Evolutionary conservation across 2,888 invertebrate species (phyloP).

Genomic region (Thecophora atra): DNA sequence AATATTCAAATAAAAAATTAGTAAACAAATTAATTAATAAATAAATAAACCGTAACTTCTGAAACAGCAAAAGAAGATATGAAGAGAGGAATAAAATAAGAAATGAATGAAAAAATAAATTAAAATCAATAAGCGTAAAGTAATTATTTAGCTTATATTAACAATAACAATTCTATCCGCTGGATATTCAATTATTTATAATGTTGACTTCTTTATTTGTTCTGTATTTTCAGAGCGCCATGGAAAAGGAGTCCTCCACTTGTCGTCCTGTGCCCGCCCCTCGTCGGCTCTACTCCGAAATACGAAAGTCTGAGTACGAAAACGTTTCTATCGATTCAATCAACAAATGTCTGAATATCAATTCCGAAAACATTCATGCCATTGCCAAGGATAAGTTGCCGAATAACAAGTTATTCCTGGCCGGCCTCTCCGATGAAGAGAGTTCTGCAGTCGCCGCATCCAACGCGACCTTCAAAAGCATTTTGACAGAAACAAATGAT

Average conservation of each 20-base stretch:
- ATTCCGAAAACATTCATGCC: conserved; percentile 57
- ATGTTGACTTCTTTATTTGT: too few relatives aligned
- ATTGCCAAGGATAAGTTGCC: conserved; percentile 56
- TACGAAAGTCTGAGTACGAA: conserved; percentile 60
- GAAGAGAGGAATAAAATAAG: too few relatives aligned
- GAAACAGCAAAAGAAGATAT: too few relatives aligned
- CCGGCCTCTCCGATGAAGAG: conserved; percentile 42
- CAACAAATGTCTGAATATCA: conserved; percentile 58
- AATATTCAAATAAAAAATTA: conserved; percentile 10
- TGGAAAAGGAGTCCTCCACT: conserved; percentile 50
- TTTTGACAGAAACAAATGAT: conserved; percentile 54
- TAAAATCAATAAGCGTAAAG: too few relatives aligned
- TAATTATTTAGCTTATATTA: too few relatives aligned
- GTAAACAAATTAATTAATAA: too few relatives aligned
- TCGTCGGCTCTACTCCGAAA: conserved; percentile 58
- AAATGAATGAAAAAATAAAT: too few relatives aligned
- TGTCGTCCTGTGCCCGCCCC: conserved; percentile 62
- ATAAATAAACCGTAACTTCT: too few relatives aligned
- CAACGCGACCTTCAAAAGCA: conserved; percentile 40
- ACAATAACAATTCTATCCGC: too few relatives aligned
- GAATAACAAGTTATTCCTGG: conserved; percentile 54
- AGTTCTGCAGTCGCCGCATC: conserved; percentile 15
- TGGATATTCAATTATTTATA: too few relatives aligned
- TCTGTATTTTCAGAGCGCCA: conserved; percentile 44
- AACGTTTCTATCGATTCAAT: conserved; percentile 59